Conservation (phyloP, 2,888 invertebrate genomes). For the Zygothrica quintamaculata region DNA sequence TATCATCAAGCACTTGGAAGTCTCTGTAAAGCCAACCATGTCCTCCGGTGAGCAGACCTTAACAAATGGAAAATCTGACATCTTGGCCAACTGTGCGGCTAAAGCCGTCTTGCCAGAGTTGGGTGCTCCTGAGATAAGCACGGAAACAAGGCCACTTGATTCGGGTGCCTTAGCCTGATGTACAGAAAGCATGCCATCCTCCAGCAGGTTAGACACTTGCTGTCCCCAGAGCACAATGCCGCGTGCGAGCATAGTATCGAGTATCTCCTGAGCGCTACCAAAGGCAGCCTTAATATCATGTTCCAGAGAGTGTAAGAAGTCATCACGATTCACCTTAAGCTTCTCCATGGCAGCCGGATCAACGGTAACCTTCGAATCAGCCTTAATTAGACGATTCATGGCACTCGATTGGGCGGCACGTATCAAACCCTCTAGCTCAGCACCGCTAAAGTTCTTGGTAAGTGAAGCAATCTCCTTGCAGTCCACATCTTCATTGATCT, state of each 20-base stretch:
- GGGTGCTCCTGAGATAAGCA: slow-evolving; percentile 96
- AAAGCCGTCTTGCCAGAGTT: slow-evolving; percentile 98
- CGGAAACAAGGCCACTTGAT: slow-evolving; percentile 92
- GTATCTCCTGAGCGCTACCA: slow-evolving; percentile 95
- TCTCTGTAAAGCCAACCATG: slow-evolving; percentile 98
- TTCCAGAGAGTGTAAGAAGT: slow-evolving; percentile 96
- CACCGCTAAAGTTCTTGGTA: slow-evolving; percentile 98
- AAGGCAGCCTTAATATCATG: slow-evolving; percentile 98
- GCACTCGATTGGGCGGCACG: slow-evolving; percentile 98
- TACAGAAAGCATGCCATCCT: slow-evolving; percentile 95
- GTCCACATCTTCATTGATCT: slow-evolving; percentile 93
- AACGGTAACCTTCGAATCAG: slow-evolving; percentile 93
- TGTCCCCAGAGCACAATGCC: slow-evolving; percentile 97
- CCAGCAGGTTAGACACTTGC: slow-evolving; percentile 94
- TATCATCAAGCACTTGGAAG: slow-evolving; percentile 96
- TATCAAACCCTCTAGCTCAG: slow-evolving; percentile 97
- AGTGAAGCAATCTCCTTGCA: slow-evolving; percentile 89
- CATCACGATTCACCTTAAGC: slow-evolving; percentile 90
- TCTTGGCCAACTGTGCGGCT: slow-evolving; percentile 97
- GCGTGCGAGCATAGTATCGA: slow-evolving; percentile 93
- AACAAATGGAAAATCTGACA: slow-evolving; percentile 99
- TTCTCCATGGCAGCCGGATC: slow-evolving; percentile 98
- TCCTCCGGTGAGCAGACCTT: slow-evolving; percentile 98
- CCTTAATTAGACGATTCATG: slow-evolving; percentile 97
- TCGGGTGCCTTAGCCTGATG: slow-evolving; percentile 93